phyloP scores from a whole-genome alignment of 23 tunicate species.

The Clavelina lepadiformis region DNA sequence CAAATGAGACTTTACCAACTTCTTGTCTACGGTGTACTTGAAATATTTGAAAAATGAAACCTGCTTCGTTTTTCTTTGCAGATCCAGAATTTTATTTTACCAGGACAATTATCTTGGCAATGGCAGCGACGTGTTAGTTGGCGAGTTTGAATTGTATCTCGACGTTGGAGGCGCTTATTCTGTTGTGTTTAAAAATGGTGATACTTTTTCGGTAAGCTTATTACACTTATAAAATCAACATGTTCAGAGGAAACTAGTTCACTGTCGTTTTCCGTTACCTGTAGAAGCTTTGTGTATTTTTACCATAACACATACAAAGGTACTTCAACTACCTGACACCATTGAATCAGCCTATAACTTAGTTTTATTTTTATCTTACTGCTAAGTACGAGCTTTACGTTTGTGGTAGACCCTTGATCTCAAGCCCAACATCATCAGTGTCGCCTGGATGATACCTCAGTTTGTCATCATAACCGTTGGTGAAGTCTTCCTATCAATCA shows the following conservation, averaged over 20 bases:
- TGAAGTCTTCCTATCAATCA: conserved; percentile 91
- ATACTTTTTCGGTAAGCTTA: neutral
- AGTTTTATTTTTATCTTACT: neutral
- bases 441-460: conserved; percentile 98
- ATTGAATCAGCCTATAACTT: neutral
- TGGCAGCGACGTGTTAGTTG: neutral
- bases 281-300: no score
- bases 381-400: neutral
- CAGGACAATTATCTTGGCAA: neutral
- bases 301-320: neutral
- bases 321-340: neutral
- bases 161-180: conserved; percentile 56
- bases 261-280: no score
- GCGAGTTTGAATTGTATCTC: conserved; percentile 1
- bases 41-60: no score
- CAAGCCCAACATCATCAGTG: conserved; percentile 78
- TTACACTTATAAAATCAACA: neutral
- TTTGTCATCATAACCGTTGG: conserved; percentile 92
- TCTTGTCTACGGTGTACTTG: no score
- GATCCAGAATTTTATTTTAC: no score
- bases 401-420: conserved; percentile 40
- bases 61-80: no score
- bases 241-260: no score
- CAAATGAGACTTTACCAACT: no score
- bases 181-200: neutral